A percentile compares a stretch with the other conserved stretches of the same genome.
Evolutionary conservation across 2,888 invertebrate species (phyloP).

Genomic region (Altica lythri): DNA sequence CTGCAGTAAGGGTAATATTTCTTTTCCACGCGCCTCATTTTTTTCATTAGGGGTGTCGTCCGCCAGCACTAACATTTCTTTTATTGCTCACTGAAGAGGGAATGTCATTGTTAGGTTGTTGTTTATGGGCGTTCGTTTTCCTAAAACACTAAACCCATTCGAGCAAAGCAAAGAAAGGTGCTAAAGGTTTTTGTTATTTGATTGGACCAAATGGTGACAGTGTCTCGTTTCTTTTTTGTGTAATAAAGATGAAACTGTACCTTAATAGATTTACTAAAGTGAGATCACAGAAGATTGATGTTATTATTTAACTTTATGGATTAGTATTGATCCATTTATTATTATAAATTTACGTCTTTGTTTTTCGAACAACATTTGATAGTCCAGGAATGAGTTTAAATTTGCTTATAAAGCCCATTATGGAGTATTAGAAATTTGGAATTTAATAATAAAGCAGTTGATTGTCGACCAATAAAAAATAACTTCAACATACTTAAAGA

Average conservation of each 20-base stretch:
- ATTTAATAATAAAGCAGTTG: too few species aligned
- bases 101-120: constrained; percentile 33
- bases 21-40: constrained; percentile 16
- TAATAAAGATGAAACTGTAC: neutral
- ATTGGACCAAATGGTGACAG: constrained; percentile 1
- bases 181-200: constrained; percentile 25
- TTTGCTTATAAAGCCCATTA: too few species aligned
- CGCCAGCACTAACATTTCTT: constrained; percentile 19
- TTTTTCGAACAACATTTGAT: too few species aligned
- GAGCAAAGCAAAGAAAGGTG: constrained; percentile 26
- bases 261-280: too few species aligned
- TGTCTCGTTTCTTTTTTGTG: constrained; percentile 2
- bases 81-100: constrained; percentile 19
- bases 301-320: too few species aligned
- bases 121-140: constrained; percentile 33
- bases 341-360: too few species aligned
- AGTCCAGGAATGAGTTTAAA: too few species aligned
- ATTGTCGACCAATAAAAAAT: too few species aligned
- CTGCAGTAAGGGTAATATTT: constrained; percentile 16
- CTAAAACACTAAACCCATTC: constrained; percentile 23
- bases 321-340: too few species aligned
- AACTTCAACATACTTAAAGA: too few species aligned
- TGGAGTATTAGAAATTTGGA: too few species aligned
- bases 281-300: too few species aligned
- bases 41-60: constrained; percentile 23